Conservation (phyloP, 2,888 invertebrate species). For the Drosophila demipolita region DNA sequence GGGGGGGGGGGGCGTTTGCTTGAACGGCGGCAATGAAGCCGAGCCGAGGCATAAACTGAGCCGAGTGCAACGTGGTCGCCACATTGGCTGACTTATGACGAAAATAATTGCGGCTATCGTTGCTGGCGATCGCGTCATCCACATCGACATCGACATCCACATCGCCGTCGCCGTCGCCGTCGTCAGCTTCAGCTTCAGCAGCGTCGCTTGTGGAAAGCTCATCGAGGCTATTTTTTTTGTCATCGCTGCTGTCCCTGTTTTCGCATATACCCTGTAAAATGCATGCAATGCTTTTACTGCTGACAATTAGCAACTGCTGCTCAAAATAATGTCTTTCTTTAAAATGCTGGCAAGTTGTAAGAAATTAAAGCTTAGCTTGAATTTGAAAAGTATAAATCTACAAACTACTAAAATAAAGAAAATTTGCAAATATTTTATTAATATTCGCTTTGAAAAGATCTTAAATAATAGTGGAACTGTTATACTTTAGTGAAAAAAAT, state of each 20-base stretch:
- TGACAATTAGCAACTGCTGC: background rate
- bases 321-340: background rate
- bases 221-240: constrained; percentile 22
- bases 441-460: background rate
- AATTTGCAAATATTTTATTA: background rate
- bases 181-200: constrained; percentile 14
- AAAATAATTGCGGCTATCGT: constrained; percentile 78
- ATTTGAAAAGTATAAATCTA: background rate
- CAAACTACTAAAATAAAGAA: background rate
- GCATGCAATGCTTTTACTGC: background rate
- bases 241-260: constrained; percentile 24
- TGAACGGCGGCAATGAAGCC: background rate
- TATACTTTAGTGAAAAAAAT: background rate
- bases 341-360: background rate
- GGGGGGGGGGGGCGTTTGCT: too few species aligned
- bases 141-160: constrained; percentile 53
- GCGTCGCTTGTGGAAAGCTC: constrained; percentile 60
- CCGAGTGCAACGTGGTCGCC: constrained; percentile 72
- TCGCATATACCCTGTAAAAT: constrained; percentile 25
- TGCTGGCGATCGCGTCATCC: constrained; percentile 78
- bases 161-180: constrained; percentile 61
- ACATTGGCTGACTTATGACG: constrained; percentile 80
- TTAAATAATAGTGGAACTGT: background rate
- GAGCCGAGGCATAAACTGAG: constrained; percentile 18
- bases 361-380: background rate